Evolutionary conservation across 37 sponge, comb jelly and placozoan species (phyloP), one percentile per base, ranked within the genome.

Genomic region (Beroe ovata): DNA sequence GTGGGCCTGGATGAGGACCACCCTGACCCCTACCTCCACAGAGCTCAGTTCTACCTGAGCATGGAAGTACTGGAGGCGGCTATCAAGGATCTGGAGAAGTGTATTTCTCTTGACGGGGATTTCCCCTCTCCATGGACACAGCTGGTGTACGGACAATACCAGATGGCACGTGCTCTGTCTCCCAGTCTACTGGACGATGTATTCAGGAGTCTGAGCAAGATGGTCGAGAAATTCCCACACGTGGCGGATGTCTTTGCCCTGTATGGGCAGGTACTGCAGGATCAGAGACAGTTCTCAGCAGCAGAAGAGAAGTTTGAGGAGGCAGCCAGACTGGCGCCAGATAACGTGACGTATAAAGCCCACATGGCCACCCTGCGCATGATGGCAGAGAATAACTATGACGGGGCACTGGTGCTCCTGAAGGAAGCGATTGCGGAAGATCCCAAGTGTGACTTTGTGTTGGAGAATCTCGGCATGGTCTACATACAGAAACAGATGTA

Each of bases 361-460:
- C 84, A 77, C 38, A 21, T 42, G 41, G 84, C 84, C 23, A 77
- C 84, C 25, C 47, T 77, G 0, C 39, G 41, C 4, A 77, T 77
- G 84, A 77, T 77, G 84, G 84, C 84, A 11, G 84, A 77, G 38
- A 77, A 77, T 35, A 77, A 77, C 84, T 77, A 32, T 19, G 84
- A 77, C 22, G 22, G 38, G n/a, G 84, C 84, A 3, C 47, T 77
- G 25, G 84, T 77, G 26, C 54, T 77, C 18, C 84, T 77, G 0
- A 77, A 77, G 36, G 84, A 77, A 36, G 84, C 84, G 38, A 33
- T 36, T 35, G 84, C 26, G 1, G 54, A 37, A 25, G 84, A 77
- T 19, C 47, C 84, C 4, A 77, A 77, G 54, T 77, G 84, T 77
- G 84, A 77, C 54, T 77, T 77, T 40, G 84, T 77, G 35, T 35